These are phyloP conservation scores for Hedychridium roseum DNA, from an alignment of 2,888 invertebrate species.

Conservation along the genomic window DNA sequence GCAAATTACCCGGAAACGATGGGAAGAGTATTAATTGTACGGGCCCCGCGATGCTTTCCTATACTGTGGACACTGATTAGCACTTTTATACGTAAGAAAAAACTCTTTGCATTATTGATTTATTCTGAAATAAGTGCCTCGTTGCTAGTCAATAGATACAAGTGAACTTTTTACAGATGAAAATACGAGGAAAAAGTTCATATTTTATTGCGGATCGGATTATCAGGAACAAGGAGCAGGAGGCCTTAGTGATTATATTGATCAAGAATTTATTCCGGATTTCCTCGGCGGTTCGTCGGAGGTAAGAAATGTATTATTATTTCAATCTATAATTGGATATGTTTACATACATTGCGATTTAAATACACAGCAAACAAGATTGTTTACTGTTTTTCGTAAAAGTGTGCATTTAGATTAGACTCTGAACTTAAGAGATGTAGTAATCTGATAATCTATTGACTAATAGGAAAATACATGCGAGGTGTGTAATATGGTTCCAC, in stretches of 20 bases:
- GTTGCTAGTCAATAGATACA: no score
- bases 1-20: conserved; percentile 96
- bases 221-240: conserved; percentile 78
- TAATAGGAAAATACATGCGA: conserved; percentile 57
- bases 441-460: conserved; percentile 43
- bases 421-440: not conserved
- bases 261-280: conserved; percentile 85
- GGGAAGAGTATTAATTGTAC: conserved; percentile 87
- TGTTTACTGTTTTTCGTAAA: conserved; percentile 5
- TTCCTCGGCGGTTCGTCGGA: conserved; percentile 91
- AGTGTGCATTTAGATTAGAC: not conserved
- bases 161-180: conserved; percentile 86
- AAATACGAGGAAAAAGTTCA: conserved; percentile 89
- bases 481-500: conserved; percentile 57
- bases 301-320: no score
- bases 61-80: conserved; percentile 95
- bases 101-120: no score
- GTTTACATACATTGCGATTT: not conserved
- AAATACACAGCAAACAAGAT: not conserved
- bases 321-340: no score
- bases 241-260: conserved; percentile 86
- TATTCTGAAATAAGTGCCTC: no score
- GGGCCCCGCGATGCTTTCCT: conserved; percentile 93
- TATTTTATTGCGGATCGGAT: conserved; percentile 91
- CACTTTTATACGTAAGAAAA: conserved; percentile 84